A percentile compares a stretch with the other conserved stretches of the same genome.
Evolutionary conservation across 2,888 invertebrate genomes (phyloP).

Genomic region (Leptinotarsa tumamoca): DNA sequence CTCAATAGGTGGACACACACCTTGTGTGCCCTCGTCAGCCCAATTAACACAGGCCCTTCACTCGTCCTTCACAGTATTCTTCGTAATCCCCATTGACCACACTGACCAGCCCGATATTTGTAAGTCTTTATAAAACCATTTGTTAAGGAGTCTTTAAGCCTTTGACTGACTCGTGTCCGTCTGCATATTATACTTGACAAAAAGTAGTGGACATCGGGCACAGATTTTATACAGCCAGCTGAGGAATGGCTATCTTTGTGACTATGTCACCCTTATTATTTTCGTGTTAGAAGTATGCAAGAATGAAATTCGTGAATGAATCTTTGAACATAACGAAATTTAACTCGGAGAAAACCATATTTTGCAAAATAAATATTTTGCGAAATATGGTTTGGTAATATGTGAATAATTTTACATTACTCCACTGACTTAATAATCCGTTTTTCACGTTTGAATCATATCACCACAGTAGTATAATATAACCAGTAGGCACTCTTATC

Average conservation of each 20-base stretch:
- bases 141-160: slow-evolving; percentile 57
- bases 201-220: slow-evolving; percentile 11
- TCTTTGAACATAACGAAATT: no score
- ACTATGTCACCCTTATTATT: slow-evolving; percentile 14
- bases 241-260: slow-evolving; percentile 15
- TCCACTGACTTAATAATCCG: no score
- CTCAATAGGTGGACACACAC: slow-evolving; percentile 55
- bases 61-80: slow-evolving; percentile 49
- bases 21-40: slow-evolving; percentile 63
- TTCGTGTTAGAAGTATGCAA: background rate
- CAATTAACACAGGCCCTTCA: slow-evolving; percentile 65
- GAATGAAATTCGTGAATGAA: background rate
- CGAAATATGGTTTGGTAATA: no score
- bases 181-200: slow-evolving; percentile 11
- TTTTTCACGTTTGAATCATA: no score
- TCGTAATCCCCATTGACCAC: slow-evolving; percentile 58
- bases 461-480: no score
- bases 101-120: slow-evolving; percentile 53
- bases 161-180: slow-evolving; percentile 49
- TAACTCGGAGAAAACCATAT: no score
- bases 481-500: no score
- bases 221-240: slow-evolving; percentile 11
- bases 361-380: no score
- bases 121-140: slow-evolving; percentile 62
- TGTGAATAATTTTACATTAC: no score